These are phyloP conservation scores for Aphidoletes aphidimyza DNA, from an alignment of 2,888 invertebrate genomes.

Conservation along the genomic window DNA sequence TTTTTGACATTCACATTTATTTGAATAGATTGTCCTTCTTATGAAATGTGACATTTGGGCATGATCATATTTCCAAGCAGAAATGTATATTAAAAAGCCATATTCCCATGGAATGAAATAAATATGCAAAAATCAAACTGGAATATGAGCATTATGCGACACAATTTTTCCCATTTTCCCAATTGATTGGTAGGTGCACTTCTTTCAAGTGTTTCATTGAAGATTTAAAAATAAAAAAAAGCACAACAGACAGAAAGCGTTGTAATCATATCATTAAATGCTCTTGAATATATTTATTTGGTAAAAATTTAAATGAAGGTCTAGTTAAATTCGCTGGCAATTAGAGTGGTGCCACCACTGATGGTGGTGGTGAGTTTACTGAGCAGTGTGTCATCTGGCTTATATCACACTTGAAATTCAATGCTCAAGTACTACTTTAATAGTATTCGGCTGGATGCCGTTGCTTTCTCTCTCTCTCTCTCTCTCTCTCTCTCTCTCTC, in stretches of 20 bases:
- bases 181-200: no score
- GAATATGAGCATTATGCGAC: no score
- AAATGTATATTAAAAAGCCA: no score
- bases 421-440: not conserved
- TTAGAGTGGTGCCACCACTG: not conserved
- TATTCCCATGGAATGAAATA: no score
- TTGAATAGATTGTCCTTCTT: not conserved
- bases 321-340: not conserved
- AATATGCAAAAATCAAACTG: no score
- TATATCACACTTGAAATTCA: not conserved
- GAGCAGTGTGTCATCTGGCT: not conserved
- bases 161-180: no score
- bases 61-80: no score
- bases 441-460: not conserved
- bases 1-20: not conserved
- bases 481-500: not conserved
- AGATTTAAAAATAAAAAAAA: no score
- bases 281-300: not conserved
- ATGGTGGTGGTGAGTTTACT: not conserved
- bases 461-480: not conserved
- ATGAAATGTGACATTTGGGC: not conserved
- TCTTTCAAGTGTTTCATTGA: no score
- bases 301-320: not conserved
- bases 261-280: not conserved
- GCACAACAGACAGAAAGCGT: no score